Evolutionary conservation across 2,888 invertebrate genomes (phyloP).

Genomic region (Silvanus unidentatus): DNA sequence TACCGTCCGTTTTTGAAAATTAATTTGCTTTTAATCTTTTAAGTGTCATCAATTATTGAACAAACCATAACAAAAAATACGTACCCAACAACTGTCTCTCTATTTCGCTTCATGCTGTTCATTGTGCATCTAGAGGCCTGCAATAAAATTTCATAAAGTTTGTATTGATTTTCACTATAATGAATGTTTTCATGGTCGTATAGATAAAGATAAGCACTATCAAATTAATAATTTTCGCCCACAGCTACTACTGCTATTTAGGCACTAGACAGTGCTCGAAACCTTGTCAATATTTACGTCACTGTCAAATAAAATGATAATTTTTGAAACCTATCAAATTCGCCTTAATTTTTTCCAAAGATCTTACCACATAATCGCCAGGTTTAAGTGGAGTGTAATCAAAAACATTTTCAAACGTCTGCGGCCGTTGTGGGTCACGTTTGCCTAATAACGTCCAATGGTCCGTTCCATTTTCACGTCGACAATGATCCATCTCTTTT

Average conservation of each 20-base stretch:
- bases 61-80: too few relatives aligned
- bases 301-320: too few relatives aligned
- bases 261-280: too few relatives aligned
- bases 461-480: conserved; percentile 52
- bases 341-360: too few relatives aligned
- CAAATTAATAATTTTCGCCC: background rate
- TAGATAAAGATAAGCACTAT: too few relatives aligned
- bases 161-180: background rate
- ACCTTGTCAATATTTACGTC: too few relatives aligned
- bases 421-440: conserved; percentile 78
- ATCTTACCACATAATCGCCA: conserved; percentile 63
- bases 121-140: conserved; percentile 89
- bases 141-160: conserved; percentile 5
- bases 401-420: conserved; percentile 88
- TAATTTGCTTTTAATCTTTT: too few relatives aligned
- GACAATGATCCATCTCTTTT: too few relatives aligned
- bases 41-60: too few relatives aligned
- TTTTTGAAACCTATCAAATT: background rate
- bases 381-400: conserved; percentile 56
- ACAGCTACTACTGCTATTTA: too few relatives aligned
- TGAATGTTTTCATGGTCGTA: too few relatives aligned
- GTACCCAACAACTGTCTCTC: conserved; percentile 32
- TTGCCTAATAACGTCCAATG: conserved; percentile 81
- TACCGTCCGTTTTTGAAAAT: too few relatives aligned
- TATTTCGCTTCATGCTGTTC: conserved; percentile 41